Conservation (phyloP, 1,140 invertebrate genomes). For the Heliothis virescens region DNA sequence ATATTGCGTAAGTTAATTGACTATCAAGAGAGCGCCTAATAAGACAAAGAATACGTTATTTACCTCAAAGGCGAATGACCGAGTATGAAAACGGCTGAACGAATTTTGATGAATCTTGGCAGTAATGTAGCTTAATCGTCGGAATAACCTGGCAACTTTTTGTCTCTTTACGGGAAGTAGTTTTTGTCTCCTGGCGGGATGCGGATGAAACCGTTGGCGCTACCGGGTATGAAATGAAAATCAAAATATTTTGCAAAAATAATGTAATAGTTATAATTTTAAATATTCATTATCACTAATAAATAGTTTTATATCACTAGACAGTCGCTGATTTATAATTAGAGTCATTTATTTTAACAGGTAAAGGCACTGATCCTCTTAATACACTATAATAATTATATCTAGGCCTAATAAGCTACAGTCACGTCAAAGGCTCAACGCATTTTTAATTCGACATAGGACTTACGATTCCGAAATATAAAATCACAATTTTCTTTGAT, state of each 20-base stretch:
- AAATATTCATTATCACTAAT: conserved; percentile 62
- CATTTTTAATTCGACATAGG: not conserved
- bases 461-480: not conserved
- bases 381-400: conserved; percentile 38
- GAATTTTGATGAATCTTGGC: no score
- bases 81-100: no score
- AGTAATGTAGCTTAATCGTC: no score
- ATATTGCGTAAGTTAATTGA: no score
- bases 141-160: no score
- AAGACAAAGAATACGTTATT: no score
- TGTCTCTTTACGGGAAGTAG: no score
- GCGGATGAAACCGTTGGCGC: no score
- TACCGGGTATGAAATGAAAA: not conserved
- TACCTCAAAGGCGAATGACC: no score
- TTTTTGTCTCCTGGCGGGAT: no score
- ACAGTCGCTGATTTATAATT: conserved; percentile 61
- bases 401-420: conserved; percentile 27
- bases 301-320: conserved; percentile 64
- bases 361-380: conserved; percentile 62
- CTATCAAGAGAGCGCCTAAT: no score
- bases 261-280: conserved; percentile 62
- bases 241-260: conserved; percentile 63
- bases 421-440: not conserved
- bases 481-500: no score
- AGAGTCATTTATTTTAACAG: conserved; percentile 61